Percentiles rank a stretch among this genome's conserved stretches.
Conservation (phyloP, 2,113 vertebrate species). For the Grammatotria lemairii region DNA sequence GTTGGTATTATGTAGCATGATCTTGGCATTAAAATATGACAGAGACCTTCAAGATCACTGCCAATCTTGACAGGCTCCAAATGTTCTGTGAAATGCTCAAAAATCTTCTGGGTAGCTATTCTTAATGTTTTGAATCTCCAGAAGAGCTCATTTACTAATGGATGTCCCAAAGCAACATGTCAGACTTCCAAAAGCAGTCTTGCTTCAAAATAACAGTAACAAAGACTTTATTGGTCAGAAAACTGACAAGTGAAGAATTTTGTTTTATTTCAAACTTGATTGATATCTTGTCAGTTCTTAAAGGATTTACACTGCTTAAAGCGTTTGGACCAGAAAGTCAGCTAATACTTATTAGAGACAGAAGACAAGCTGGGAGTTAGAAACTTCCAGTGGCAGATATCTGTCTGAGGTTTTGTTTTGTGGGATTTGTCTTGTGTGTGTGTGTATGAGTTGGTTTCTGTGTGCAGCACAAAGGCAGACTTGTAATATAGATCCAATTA, state of each 20-base stretch:
- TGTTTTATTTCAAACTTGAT: background rate
- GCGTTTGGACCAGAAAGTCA: background rate
- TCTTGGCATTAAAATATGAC: background rate
- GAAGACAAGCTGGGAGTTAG: background rate
- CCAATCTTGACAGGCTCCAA: background rate
- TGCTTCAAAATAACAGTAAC: background rate
- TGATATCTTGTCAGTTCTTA: constrained; percentile 21
- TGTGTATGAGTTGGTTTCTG: background rate
- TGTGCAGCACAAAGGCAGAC: constrained; percentile 6
- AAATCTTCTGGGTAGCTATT: background rate
- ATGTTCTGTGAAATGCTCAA: background rate
- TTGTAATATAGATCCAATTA: constrained; percentile 53
- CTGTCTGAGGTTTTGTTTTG: background rate
- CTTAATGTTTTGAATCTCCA: constrained; percentile 9
- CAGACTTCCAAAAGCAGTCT: background rate
- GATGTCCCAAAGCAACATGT: constrained; percentile 7
- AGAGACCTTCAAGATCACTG: background rate
- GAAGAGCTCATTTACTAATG: background rate
- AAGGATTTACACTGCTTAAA: constrained; percentile 10
- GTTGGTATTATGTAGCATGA: background rate
- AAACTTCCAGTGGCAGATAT: background rate
- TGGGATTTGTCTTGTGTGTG: background rate
- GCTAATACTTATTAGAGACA: constrained; percentile 22
- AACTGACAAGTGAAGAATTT: background rate
- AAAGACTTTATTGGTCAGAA: background rate